Evolutionary conservation across 2,888 invertebrate species (phyloP).

Genomic region (Luffia ferchaultella): DNA sequence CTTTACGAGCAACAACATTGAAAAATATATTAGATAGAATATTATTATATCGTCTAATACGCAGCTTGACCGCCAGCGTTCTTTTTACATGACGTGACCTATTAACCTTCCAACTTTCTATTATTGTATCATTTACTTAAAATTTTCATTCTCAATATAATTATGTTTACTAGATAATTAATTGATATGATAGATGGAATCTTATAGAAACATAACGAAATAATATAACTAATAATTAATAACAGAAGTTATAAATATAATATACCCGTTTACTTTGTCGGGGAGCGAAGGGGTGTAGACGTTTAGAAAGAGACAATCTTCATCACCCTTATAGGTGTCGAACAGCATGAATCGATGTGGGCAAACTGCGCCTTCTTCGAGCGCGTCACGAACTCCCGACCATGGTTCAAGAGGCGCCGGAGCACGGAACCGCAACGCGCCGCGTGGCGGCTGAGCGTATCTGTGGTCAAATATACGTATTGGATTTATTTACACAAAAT

Average conservation of each 20-base stretch:
- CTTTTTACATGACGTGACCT: too few relatives aligned
- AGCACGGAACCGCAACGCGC: conserved; percentile 59
- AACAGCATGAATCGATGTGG: conserved; percentile 73
- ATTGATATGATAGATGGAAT: too few relatives aligned
- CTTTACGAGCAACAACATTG: too few relatives aligned
- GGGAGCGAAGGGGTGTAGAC: conserved; percentile 71
- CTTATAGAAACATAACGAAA: too few relatives aligned
- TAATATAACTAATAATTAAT: background rate
- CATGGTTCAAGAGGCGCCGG: conserved; percentile 68
- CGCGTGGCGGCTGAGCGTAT: conserved; percentile 55
- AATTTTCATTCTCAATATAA: too few relatives aligned
- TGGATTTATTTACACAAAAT: background rate
- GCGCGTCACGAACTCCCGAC: conserved; percentile 71
- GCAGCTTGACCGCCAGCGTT: too few relatives aligned
- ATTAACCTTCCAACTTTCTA: too few relatives aligned
- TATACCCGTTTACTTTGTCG: conserved; percentile 49
- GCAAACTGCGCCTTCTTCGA: conserved; percentile 74
- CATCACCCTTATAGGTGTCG: conserved; percentile 70
- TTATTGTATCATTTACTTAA: too few relatives aligned
- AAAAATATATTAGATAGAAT: too few relatives aligned
- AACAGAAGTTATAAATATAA: background rate
- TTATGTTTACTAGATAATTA: too few relatives aligned
- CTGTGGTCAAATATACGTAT: conserved; percentile 19
- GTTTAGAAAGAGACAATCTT: conserved; percentile 75
- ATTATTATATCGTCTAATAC: too few relatives aligned